Evolutionary conservation across 2,888 invertebrate species (phyloP), one percentile per base, ranked within the genome.

Genomic region (Teinopalpus imperialis): DNA sequence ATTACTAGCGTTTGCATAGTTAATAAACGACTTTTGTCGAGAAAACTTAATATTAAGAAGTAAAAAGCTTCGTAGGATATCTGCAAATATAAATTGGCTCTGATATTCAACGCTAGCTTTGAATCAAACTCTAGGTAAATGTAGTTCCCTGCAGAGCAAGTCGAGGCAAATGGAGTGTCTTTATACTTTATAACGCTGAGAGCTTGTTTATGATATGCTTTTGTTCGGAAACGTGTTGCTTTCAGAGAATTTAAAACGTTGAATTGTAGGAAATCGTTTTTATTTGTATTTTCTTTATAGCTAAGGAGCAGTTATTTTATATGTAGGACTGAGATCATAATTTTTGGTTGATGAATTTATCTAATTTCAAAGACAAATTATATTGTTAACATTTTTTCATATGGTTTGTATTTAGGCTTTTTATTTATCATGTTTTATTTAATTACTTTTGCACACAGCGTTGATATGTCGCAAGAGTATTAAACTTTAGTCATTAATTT

Each of bases 121-220:
- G 40, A 34, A n/a, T 29, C 21, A 13, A 30, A 36, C 35, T 41
- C 21, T 44, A 26, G 35, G 13, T 41, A 46, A 46, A 40, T 29
- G 40, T 40, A 40, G 23, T 47, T 36, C 41, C 30, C 36, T n/a
- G 8, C 12, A 35, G 29, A 41, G 40, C 23, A 7, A 40, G 14
- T 21, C 30, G 23, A 35, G 10, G 14, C 36, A 36, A 44, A 44
- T 30, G 43, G 24, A 30, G 30, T 41, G 35, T 36, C 41, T 41
- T 41, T 47, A 26, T 47, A 37, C 37, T 44, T 44, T 44, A 36
- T 46, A 35, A 35, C 16, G 14, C 10, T 9, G 34, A 41, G 30
- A 12, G 46, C 41, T 47, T 41, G 46, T 47, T 41, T 47, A 36
- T 42, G 41, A 13, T 13, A 30, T 9, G 41, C 36, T 42, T 47